Base-by-base conservation (phyloP, 1,140 invertebrate species). In the Ceratosolen solmsi region DNA sequence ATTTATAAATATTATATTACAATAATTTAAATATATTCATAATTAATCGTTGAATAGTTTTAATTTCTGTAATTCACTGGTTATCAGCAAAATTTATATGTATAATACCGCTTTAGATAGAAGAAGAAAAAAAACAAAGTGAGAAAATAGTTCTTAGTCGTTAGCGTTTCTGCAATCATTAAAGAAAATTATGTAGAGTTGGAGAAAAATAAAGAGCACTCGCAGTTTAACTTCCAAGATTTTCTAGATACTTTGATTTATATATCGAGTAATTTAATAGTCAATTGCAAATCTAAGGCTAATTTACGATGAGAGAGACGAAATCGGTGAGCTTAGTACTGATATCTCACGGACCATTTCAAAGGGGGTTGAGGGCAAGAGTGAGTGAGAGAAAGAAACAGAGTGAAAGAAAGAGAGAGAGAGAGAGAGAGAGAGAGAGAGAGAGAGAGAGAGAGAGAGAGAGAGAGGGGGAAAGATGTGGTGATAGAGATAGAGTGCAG, bases 281-380 rank as follows among this genome's bases (percentile, higher is more conserved):
- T 51, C 33, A 71, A 79, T 58, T 73, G 68, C 70, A 72, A 72
- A 80, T 80, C 36, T 63, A 60, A 54, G n/a, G 68, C 70, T 73
- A 80, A 80, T 80, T 80, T 73, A 80, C 78, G 63, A 30, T 33
- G n/a, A 56, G 38, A 71, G 63, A 71, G 22, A 33, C 30, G 70
- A 73, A 79, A 79, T 79, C 77, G 65, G 49, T 27, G 33, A 49
- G 49, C 65, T 71, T 58, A 71, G 77, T 71, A 71, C 70, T 79
- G 77, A 79, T 79, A 79, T 71, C 77, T 51, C 20, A 27, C 22
- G 33, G 77, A 46, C 63, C 36, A 27, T 71, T 71, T 54, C 22
- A n/a, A 22, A 33, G 25, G 49, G 27, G 46, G 54, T 41, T 8
- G 49, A 33, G 17, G 17, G 36, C 41, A 4, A 60, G 41, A 22